These are phyloP conservation scores for zebrafish (Danio rerio) DNA, from an alignment of 2,113 vertebrate genomes.

Conservation along the genomic window GRCz12tu NC_133180.1:40281001-40281500, in stretches of 20 bases:
- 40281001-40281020: constrained; percentile 72
- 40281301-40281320: background rate
- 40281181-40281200: constrained; percentile 69
- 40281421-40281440: no score
- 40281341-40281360: background rate
- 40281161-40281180: constrained; percentile 67
- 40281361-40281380: background rate
- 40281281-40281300: background rate
- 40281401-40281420: no score
- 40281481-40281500: no score
- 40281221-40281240: constrained; percentile 63
- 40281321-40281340: background rate
- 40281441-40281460: no score
- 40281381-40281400: no score
- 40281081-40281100: constrained; percentile 76
- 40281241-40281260: constrained; percentile 72
- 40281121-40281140: constrained; percentile 73
- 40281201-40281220: constrained; percentile 76
- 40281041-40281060: constrained; percentile 45
- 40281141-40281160: constrained; percentile 65
- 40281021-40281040: constrained; percentile 55
- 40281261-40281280: constrained; percentile 44
- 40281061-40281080: constrained; percentile 67
- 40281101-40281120: constrained; percentile 74
- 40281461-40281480: no score